Evolutionary conservation across 1,140 invertebrate species (phyloP), one percentile per base, ranked within the genome.

Genomic region (Chrysopa pallens): DNA sequence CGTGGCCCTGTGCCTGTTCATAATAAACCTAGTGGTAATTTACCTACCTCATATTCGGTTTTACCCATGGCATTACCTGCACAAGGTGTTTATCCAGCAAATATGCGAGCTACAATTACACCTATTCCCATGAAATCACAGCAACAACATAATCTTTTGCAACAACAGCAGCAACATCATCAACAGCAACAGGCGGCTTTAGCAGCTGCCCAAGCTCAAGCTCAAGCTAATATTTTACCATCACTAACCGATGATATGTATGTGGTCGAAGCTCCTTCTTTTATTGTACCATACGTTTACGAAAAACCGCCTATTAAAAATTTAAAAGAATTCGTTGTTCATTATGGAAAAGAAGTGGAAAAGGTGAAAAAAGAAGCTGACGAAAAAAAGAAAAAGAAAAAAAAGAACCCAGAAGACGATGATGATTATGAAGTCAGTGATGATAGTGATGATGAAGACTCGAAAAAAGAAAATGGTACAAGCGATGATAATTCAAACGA

Each of bases 251-350:
- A 91, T 57, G 84, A 88, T 51, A 88, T 88, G 78, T 89, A 81
- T 61, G 84, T 89, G 1, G 78, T 90, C 7, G 85, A 91, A 62
- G 85, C 85, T 15, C 86, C 86, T 4, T 89, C 84, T 9, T 89
- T 91, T 54, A 87, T 91, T 54, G 83, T 90, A 48, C 86, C 86
- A 35, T 90, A 89, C 60, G 84, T 91, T n/a, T 89, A 87, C 59
- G 84, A 89, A 61, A 87, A 88, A 59, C 82, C 83, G 5, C 81
- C 84, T 1, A 59, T 82, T 6, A 78, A 80, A 53, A 75, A 76
- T 36, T 68, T 90, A 38, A 83, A 78, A 57, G 74, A 82, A 47
- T 83, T 82, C 57, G 70, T 86, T 36, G 71, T 73, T 44, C 70
- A 76, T 54, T 69, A 79, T 38, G 67, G 69, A 37, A 68, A 76